These are phyloP conservation scores for Talpa occidentalis DNA, from an alignment of 2,113 vertebrate genomes.

Conservation along the genomic window DNA sequence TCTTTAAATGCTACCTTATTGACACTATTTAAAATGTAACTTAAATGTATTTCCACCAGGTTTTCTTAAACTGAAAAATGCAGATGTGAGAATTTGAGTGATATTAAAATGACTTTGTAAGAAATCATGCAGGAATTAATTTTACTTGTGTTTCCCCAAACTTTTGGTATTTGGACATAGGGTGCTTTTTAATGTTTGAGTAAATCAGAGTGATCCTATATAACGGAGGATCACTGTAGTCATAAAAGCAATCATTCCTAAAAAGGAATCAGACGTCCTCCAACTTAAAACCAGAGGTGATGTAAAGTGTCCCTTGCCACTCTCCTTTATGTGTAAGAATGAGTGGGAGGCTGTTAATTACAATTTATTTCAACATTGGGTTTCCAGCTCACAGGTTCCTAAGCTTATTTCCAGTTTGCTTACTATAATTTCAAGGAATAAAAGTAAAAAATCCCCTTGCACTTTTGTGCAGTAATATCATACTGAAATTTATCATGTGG, in stretches of 20 bases:
- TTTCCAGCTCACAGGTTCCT: constrained; percentile 10
- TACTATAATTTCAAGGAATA: constrained; percentile 33
- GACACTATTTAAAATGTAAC: constrained; percentile 52
- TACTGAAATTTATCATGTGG: not conserved
- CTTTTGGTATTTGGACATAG: constrained; percentile 40
- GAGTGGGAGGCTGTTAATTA: not conserved
- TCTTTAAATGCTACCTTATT: not conserved
- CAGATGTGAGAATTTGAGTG: not conserved
- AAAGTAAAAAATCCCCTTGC: not conserved
- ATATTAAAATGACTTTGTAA: constrained; percentile 25
- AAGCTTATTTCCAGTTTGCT: constrained; percentile 21
- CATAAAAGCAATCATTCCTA: constrained; percentile 9
- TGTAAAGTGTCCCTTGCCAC: not conserved
- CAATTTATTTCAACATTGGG: not conserved
- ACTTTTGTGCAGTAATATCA: not conserved
- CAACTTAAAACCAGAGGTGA: not conserved
- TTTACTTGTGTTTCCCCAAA: constrained; percentile 20
- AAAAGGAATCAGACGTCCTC: not conserved
- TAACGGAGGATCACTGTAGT: not conserved
- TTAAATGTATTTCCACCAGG: constrained; percentile 26
- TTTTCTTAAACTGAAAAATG: constrained; percentile 12
- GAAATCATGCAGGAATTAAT: constrained; percentile 43
- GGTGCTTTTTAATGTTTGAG: constrained; percentile 29
- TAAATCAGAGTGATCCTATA: not conserved
- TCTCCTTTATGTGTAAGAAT: not conserved